Conservation (phyloP, 1,140 invertebrate genomes). For the Popillia japonica region DNA sequence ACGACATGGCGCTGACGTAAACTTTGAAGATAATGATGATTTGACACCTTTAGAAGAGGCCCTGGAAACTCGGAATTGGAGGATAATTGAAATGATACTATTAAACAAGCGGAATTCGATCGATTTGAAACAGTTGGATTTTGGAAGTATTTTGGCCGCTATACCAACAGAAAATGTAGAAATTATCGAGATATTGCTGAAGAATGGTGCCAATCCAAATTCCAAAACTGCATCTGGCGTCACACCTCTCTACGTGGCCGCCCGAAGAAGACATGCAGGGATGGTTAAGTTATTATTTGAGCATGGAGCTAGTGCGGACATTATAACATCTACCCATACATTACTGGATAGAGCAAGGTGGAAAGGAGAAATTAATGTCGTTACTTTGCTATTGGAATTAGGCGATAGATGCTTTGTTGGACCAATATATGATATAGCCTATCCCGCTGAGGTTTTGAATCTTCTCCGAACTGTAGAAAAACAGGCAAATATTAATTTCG, state of each 20-base stretch:
- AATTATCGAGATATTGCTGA: conserved; percentile 4
- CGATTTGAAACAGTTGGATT: no score
- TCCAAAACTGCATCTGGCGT: background rate
- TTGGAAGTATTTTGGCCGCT: background rate
- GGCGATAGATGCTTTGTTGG: no score
- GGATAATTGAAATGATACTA: no score
- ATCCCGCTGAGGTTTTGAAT: no score
- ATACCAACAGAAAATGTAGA: background rate
- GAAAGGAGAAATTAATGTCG: background rate
- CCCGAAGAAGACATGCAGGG: background rate
- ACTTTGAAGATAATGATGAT: background rate
- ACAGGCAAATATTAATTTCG: no score
- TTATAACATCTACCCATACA: background rate
- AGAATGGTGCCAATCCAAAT: conserved; percentile 4
- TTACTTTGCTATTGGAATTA: background rate
- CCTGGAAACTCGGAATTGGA: no score
- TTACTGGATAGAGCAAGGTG: background rate
- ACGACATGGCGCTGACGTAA: background rate
- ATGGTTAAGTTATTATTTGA: background rate
- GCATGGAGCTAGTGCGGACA: background rate
- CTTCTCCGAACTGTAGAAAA: no score
- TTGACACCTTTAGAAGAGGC: background rate
- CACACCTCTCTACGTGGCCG: conserved; percentile 6
- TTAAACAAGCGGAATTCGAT: no score
- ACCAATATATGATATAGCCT: no score